phyloP scores from a whole-genome alignment of 2,888 invertebrate species.

The Syritta pipiens region DNA sequence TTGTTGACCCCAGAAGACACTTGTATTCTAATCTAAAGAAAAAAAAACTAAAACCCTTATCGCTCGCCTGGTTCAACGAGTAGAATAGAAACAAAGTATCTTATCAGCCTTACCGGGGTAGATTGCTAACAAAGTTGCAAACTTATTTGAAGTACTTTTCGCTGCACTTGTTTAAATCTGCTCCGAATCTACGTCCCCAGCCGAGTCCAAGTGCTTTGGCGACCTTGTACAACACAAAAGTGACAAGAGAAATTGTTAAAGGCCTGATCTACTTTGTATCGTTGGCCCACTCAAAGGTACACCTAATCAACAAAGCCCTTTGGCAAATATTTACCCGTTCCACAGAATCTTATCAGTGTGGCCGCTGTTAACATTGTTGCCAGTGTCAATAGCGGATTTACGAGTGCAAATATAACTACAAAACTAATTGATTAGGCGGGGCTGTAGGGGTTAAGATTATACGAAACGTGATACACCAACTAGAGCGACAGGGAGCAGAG shows the following conservation, averaged over 20 bases:
- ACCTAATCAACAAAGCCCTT: conserved; percentile 22
- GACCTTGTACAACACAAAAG: no score
- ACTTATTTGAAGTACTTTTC: neutral
- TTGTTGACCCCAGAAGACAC: conserved; percentile 8
- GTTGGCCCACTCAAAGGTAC: no score
- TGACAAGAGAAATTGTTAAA: neutral
- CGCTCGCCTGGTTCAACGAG: neutral
- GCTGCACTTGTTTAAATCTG: neutral
- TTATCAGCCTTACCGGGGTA: conserved; percentile 21
- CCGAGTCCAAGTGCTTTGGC: no score
- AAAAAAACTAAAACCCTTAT: neutral
- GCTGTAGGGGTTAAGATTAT: no score
- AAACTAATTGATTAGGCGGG: conserved; percentile 40
- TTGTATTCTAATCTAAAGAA: conserved; percentile 19
- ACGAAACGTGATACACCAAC: no score
- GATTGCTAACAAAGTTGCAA: conserved; percentile 2
- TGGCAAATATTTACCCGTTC: conserved; percentile 28
- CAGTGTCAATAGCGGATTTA: conserved; percentile 55
- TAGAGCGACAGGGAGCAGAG: no score
- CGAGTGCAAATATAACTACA: conserved; percentile 40
- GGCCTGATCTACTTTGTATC: no score
- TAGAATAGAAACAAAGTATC: conserved; percentile 13
- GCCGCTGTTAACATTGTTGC: conserved; percentile 40
- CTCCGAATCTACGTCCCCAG: no score
- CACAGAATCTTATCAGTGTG: no score